phyloP scores from a whole-genome alignment of 2,797 vertebrate genomes.

The Clamator glandarius region DNA sequence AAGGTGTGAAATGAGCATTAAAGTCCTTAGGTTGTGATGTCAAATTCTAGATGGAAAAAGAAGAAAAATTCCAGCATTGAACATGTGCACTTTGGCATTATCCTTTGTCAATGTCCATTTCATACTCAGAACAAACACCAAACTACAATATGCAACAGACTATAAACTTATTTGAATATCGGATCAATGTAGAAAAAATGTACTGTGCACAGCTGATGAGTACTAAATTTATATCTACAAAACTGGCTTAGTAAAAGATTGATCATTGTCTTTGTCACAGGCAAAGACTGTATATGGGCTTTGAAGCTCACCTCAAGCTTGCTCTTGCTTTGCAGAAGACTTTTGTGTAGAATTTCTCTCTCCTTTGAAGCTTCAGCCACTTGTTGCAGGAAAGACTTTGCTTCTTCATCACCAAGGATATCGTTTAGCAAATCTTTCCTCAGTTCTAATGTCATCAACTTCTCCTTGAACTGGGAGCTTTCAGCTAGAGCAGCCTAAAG shows the following conservation, averaged over 20 bases:
- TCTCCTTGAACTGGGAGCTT: conserved; percentile 85
- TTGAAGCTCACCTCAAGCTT: conserved; percentile 81
- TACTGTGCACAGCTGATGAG: neutral
- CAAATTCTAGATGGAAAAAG: conserved; percentile 77
- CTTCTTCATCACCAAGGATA: conserved; percentile 82
- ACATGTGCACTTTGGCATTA: neutral
- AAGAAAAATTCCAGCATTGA: neutral
- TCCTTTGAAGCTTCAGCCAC: conserved; percentile 76
- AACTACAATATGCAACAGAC: neutral
- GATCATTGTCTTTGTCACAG: neutral
- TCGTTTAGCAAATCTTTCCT: conserved; percentile 83
- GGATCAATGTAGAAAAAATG: neutral
- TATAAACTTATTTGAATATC: neutral
- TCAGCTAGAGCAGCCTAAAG: conserved; percentile 81
- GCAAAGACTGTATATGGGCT: neutral
- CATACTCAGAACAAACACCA: neutral
- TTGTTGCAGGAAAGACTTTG: conserved; percentile 79
- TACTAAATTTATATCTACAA: neutral
- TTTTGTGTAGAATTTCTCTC: conserved; percentile 84
- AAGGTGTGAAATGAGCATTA: conserved; percentile 73
- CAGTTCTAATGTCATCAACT: conserved; percentile 79
- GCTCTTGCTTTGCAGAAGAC: conserved; percentile 86
- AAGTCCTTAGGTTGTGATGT: conserved; percentile 87
- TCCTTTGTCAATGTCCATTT: neutral
- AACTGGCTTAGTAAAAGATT: neutral